Percentiles rank a stretch among this genome's conserved stretches.
Conservation (phyloP, 2,113 vertebrate species). For the Lepidothrix coronata region DNA sequence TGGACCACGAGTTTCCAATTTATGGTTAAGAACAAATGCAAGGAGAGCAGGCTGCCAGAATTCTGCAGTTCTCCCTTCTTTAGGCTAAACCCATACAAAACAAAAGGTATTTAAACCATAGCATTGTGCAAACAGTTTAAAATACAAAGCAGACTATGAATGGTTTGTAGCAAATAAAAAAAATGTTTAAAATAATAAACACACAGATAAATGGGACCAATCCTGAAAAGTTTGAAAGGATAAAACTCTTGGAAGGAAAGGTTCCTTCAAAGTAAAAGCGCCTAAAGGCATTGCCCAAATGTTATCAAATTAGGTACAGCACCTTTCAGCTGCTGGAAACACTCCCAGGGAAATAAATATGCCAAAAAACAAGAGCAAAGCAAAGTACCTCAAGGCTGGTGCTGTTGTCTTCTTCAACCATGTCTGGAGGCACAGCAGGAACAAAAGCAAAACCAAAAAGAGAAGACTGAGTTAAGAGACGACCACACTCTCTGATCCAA, state of each 20-base stretch:
- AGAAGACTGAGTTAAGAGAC: accelerated
- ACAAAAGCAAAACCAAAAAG: neutral
- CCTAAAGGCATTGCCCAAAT: neutral
- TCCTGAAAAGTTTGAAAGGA: neutral
- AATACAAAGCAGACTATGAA: neutral
- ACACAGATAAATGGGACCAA: neutral
- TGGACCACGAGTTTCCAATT: neutral
- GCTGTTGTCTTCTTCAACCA: constrained; percentile 65
- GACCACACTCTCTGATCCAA: accelerated
- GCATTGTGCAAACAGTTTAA: neutral
- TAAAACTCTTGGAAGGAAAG: neutral
- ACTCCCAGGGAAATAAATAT: accelerated
- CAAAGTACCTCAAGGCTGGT: constrained; percentile 49
- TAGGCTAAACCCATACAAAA: neutral
- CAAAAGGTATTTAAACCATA: neutral
- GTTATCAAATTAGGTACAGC: accelerated
- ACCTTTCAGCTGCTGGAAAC: neutral
- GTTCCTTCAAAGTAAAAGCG: neutral
- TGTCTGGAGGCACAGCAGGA: neutral
- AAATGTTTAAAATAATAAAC: neutral
- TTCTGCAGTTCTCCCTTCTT: neutral
- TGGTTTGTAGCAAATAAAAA: neutral
- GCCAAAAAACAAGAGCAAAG: accelerated
- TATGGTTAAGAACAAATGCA: neutral
- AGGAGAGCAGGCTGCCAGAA: neutral